phyloP scores from a whole-genome alignment of 2,888 invertebrate species.

The Neria commutata region DNA sequence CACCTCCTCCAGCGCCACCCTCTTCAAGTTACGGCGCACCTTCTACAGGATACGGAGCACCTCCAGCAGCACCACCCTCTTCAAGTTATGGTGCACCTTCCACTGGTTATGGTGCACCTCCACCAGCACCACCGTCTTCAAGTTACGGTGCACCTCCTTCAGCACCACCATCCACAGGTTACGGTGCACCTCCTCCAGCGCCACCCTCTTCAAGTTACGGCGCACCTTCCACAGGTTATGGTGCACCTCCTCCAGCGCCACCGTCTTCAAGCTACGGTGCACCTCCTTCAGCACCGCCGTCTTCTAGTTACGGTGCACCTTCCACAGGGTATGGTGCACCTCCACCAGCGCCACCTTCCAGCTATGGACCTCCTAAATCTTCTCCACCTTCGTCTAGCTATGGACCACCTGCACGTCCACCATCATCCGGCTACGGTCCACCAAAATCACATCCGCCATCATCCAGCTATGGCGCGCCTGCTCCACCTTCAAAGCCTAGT shows the following conservation, averaged over 20 bases:
- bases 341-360: conserved; percentile 50
- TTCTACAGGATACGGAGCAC: conserved; percentile 58
- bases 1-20: conserved; percentile 58
- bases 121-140: conserved; percentile 50
- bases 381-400: conserved; percentile 40
- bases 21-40: conserved; percentile 63
- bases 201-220: conserved; percentile 55
- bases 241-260: conserved; percentile 47
- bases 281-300: conserved; percentile 34
- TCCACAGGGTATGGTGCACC: conserved; percentile 64
- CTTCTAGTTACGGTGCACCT: conserved; percentile 30
- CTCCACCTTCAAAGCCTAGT: conserved; percentile 39
- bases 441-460: conserved; percentile 48
- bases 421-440: conserved; percentile 62
- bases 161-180: conserved; percentile 50
- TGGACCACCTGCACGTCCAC: conserved; percentile 54
- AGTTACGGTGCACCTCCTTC: conserved; percentile 53
- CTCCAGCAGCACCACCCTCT: conserved; percentile 29
- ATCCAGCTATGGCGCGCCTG: conserved; percentile 62
- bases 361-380: conserved; percentile 63
- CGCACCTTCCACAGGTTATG: conserved; percentile 54
- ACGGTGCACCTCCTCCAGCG: conserved; percentile 61
- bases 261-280: conserved; percentile 58
- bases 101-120: conserved; percentile 61
- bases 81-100: conserved; percentile 26